A percentile compares a stretch with the other conserved stretches of the same genome.
These are phyloP conservation scores for Eurosta solidaginis DNA, from an alignment of 1,140 invertebrate genomes.

Conservation along the genomic window DNA sequence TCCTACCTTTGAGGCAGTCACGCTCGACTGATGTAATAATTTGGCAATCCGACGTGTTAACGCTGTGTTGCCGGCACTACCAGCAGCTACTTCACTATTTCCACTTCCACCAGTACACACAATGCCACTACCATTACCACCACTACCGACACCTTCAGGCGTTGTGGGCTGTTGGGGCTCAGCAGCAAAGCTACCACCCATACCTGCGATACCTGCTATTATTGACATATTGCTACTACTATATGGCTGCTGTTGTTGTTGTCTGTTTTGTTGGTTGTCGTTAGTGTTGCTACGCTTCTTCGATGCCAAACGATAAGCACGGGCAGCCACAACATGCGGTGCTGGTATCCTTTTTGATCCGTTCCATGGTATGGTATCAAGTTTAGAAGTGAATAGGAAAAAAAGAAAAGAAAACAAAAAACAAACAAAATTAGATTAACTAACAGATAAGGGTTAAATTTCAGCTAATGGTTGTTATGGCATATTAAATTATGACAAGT, in stretches of 20 bases:
- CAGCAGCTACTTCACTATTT: conserved; percentile 22
- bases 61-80: conserved; percentile 53
- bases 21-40: conserved; percentile 68
- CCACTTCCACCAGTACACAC: too few relatives aligned
- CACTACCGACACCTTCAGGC: background rate
- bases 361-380: background rate
- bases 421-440: background rate
- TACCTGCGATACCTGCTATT: background rate
- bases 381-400: background rate
- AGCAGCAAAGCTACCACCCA: background rate
- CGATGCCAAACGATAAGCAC: conserved; percentile 62
- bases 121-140: conserved; percentile 38
- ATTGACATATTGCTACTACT: background rate
- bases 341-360: conserved; percentile 63
- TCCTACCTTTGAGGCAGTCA: conserved; percentile 54
- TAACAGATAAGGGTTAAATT: too few relatives aligned
- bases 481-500: background rate
- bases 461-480: too few relatives aligned
- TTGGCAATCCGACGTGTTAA: conserved; percentile 71
- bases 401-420: too few relatives aligned
- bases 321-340: conserved; percentile 64
- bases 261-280: background rate
- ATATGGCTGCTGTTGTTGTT: background rate
- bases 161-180: background rate
- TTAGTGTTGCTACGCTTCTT: conserved; percentile 46